Conservation (phyloP, 2,888 invertebrate genomes). For the Apeira syringaria region DNA sequence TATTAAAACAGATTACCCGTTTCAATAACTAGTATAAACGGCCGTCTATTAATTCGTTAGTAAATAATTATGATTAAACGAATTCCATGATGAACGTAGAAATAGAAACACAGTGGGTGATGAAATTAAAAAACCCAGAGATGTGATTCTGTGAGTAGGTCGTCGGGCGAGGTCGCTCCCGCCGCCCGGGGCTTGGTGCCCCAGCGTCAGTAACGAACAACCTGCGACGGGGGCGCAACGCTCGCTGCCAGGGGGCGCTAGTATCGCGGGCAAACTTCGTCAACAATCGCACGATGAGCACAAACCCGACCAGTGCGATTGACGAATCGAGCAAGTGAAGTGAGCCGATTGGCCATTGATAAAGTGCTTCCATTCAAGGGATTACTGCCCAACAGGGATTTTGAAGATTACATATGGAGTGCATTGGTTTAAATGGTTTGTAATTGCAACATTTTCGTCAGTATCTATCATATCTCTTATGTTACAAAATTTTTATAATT, state of each 20-base stretch:
- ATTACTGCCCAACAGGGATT: background rate
- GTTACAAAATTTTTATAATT: too few relatives aligned
- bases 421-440: constrained; percentile 9
- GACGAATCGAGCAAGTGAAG: constrained; percentile 57
- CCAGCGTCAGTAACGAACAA: constrained; percentile 12
- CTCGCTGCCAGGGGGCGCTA: constrained; percentile 9
- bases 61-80: too few relatives aligned
- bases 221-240: constrained; percentile 10
- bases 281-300: constrained; percentile 50
- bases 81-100: background rate
- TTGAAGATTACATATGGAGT: constrained; percentile 7
- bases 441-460: too few relatives aligned
- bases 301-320: constrained; percentile 45
- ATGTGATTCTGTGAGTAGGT: constrained; percentile 14
- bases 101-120: constrained; percentile 5
- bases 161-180: constrained; percentile 42
- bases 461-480: too few relatives aligned
- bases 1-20: too few relatives aligned
- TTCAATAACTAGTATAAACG: too few relatives aligned
- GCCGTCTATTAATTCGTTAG: too few relatives aligned
- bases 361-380: constrained; percentile 13
- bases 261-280: constrained; percentile 37
- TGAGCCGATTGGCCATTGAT: constrained; percentile 34
- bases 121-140: background rate
- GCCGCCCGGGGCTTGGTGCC: constrained; percentile 32